Evolutionary conservation across 64 coral and sea anemone genomes (phyloP).

Genomic region (Actinia equina): DNA sequence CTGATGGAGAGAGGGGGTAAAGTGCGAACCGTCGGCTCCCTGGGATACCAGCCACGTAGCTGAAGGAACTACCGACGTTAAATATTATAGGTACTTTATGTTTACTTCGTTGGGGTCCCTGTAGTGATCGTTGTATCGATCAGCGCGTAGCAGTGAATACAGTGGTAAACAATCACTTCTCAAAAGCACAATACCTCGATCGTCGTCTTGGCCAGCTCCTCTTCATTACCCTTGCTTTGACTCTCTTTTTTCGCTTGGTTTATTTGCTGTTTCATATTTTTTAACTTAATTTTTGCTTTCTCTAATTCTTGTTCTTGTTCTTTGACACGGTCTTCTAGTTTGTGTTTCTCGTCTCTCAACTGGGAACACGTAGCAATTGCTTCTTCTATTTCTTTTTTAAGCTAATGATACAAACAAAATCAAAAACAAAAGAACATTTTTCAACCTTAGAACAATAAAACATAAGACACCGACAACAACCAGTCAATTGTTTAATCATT

Average conservation of each 20-base stretch:
- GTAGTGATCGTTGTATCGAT: no score
- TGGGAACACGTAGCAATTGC: conserved; percentile 39
- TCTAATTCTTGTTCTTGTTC: conserved; percentile 51
- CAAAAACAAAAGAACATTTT: no score
- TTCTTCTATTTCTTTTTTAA: conserved; percentile 85
- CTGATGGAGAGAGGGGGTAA: no score
- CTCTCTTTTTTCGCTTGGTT: conserved; percentile 58
- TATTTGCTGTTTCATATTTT: conserved; percentile 63
- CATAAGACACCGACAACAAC: no score
- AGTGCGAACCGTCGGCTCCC: no score
- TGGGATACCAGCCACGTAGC: no score
- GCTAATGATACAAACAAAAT: conserved; percentile 16
- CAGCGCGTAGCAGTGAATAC: no score
- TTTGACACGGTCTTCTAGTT: conserved; percentile 59
- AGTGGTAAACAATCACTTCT: background rate
- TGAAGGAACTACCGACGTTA: no score
- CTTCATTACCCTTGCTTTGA: conserved; percentile 56
- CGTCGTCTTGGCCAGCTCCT: conserved; percentile 45
- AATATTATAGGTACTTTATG: no score
- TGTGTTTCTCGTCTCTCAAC: conserved; percentile 62
- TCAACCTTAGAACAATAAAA: no score
- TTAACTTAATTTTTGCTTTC: conserved; percentile 62
- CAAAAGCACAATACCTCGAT: conserved; percentile 45
- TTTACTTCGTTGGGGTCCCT: no score
- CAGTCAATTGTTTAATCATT: no score